Evolutionary conservation across 2,113 vertebrate species (phyloP).

Genomic region (Cynoglossus semilaevis): DNA sequence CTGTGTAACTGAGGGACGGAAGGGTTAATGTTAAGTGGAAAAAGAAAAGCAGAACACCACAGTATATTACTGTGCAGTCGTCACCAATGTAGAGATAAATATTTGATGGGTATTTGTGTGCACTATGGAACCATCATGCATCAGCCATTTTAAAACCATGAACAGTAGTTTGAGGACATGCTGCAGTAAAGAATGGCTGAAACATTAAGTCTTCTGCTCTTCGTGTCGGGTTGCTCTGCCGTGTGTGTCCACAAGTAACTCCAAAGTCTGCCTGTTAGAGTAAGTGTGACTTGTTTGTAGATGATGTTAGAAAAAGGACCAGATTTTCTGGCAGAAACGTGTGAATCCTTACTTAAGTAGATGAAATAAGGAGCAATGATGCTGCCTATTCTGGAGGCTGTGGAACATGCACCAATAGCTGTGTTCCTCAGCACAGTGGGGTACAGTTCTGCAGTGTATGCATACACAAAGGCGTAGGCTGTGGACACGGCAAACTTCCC

Average conservation of each 20-base stretch:
- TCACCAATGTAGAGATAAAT: background rate
- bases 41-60: background rate
- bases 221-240: no score
- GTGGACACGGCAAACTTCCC: constrained; percentile 88
- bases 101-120: no score
- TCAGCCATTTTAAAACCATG: no score
- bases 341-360: constrained; percentile 82
- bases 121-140: no score
- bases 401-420: constrained; percentile 84
- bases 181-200: no score
- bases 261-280: no score
- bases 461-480: constrained; percentile 84
- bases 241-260: no score
- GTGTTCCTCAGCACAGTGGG: constrained; percentile 88
- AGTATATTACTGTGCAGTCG: background rate
- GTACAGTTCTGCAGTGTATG: constrained; percentile 90
- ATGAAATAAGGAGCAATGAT: constrained; percentile 89
- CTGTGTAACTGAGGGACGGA: no score
- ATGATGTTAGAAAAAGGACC: no score
- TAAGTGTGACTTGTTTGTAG: no score
- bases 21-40: background rate
- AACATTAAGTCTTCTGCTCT: no score
- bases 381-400: constrained; percentile 85
- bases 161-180: no score
- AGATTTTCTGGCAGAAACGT: background rate